A percentile compares a stretch with the other conserved stretches of the same genome.
phyloP scores from a whole-genome alignment of 1,140 invertebrate genomes.

The Dinoponera quadriceps region DNA sequence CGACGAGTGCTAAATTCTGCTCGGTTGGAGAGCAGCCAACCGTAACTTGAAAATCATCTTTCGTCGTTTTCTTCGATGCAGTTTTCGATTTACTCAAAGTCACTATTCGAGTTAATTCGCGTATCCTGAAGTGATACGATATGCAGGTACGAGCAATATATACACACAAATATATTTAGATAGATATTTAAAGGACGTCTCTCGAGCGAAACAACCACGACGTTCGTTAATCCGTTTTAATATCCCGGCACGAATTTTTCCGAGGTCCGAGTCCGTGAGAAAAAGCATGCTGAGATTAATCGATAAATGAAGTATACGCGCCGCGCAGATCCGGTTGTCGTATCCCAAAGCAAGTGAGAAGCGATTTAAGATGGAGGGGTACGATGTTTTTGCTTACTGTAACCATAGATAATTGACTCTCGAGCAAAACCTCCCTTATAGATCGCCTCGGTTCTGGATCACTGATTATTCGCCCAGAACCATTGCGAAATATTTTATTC shows the following conservation, averaged over 20 bases:
- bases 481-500: constrained; percentile 40
- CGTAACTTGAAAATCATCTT: constrained; percentile 17
- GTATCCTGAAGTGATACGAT: not conserved
- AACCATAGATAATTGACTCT: constrained; percentile 13
- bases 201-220: too few species aligned
- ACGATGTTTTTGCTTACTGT: constrained; percentile 19
- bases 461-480: constrained; percentile 49
- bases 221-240: constrained; percentile 10
- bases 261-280: not conserved
- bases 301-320: not conserved
- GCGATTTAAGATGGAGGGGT: not conserved
- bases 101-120: not conserved
- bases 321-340: constrained; percentile 20
- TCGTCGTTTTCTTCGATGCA: not conserved
- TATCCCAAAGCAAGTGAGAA: constrained; percentile 13
- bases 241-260: not conserved
- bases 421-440: constrained; percentile 22
- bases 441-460: constrained; percentile 48
- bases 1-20: constrained; percentile 30
- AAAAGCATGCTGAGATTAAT: constrained; percentile 9
- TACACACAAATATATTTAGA: not conserved
- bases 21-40: constrained; percentile 37
- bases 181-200: not conserved
- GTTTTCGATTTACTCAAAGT: constrained; percentile 17
- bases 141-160: too few species aligned